phyloP scores from a whole-genome alignment of 1,140 invertebrate genomes.

The Pinna nobilis region DNA sequence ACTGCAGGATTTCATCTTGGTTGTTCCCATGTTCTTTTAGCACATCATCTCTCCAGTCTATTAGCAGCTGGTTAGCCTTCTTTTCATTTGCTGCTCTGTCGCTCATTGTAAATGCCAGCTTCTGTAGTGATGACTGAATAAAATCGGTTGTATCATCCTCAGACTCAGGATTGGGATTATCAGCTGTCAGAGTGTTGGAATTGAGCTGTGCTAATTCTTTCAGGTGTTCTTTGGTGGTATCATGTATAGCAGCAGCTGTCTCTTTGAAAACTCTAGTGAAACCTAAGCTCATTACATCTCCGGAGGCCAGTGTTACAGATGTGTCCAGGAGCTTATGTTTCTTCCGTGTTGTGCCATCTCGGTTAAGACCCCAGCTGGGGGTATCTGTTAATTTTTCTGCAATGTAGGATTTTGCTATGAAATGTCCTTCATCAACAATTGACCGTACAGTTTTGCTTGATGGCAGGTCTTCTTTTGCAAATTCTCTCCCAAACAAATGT shows the following conservation, averaged over 20 bases:
- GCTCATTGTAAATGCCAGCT: conserved; percentile 29
- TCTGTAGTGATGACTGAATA: conserved; percentile 6
- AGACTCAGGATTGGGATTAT: not conserved
- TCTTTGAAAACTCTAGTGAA: conserved; percentile 13
- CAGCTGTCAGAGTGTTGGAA: not conserved
- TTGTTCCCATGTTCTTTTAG: not conserved
- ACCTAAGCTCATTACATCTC: conserved; percentile 32
- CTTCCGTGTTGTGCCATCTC: conserved; percentile 30
- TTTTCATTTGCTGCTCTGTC: conserved; percentile 33
- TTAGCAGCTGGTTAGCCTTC: conserved; percentile 11
- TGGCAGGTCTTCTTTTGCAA: conserved; percentile 19
- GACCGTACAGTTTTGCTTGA: conserved; percentile 6
- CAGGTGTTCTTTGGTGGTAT: conserved; percentile 14
- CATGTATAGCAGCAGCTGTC: conserved; percentile 5
- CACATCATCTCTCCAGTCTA: conserved; percentile 20
- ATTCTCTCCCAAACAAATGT: conserved; percentile 21
- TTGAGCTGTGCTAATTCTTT: conserved; percentile 4
- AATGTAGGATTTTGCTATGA: conserved; percentile 35
- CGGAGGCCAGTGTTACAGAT: conserved; percentile 26
- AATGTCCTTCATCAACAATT: conserved; percentile 46
- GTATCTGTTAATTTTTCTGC: conserved; percentile 20
- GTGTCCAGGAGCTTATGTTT: conserved; percentile 39
- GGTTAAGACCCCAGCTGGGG: conserved; percentile 20
- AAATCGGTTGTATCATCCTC: not conserved
- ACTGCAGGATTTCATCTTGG: not conserved